Base-by-base conservation (phyloP, 1,140 invertebrate species). In the Caenorhabditis brenneri region DNA sequence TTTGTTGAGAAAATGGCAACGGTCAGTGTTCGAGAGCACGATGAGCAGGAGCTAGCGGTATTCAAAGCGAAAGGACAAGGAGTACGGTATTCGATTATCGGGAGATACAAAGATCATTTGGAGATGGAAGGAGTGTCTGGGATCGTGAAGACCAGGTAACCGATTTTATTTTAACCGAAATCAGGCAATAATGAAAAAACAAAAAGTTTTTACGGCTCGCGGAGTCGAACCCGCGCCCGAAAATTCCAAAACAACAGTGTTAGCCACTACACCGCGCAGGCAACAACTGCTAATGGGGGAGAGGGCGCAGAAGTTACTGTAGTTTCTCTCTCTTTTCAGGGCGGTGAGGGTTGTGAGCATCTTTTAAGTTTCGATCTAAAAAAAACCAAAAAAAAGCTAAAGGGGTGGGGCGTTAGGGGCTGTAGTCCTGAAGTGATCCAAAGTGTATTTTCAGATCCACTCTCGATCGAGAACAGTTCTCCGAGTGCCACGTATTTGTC, bases 11-110 rank as follows among this genome's bases (percentile, higher is more conserved):
- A 33, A 51, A 29, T 55, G 27, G 46, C 31, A 19, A 33, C 19
- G 36, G 65, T 74, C 22, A 74, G 15, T 74, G 65, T 74, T 24
- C 15, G 36, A 46, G 65, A 83, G 58, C 46, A 74, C 48, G 42
- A 74, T 19, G 24, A 15, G 12, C 31, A 69, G 49, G 60, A 65
- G 46, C 22, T 51, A 31, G 42, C 60, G 16, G 39, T 82, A 69
- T 60, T 46, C 58, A 65, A 49, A 22, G 51, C 46, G 0, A 80
- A 51, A 48, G 29, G 42, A 16, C 0, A 15, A 3, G 29, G 10
- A 6, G 48, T 49, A 16, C 46, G 51, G 7, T 55, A 51, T 51
- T 51, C 27, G 27, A 24, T 82, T 82, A 29, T 46, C 4, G 39
- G 39, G 42, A 69, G 27, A 27, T 42, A 42, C 24, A 74, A 31